A percentile compares a stretch with the other conserved stretches of the same genome.
These are phyloP conservation scores for Volucella zonaria DNA, from an alignment of 2,888 invertebrate species.

Conservation along the genomic window DNA sequence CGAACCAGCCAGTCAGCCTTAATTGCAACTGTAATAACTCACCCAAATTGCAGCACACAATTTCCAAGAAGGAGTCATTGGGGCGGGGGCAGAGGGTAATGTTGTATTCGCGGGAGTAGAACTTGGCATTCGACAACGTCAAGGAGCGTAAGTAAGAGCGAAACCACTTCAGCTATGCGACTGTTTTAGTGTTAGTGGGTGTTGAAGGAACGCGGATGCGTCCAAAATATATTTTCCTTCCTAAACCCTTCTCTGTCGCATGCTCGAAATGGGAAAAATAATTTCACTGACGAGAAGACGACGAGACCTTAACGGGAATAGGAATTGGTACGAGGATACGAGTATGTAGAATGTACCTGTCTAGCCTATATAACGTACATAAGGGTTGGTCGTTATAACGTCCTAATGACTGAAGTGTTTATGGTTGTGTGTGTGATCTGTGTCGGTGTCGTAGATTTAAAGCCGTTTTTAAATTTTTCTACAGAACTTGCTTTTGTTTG, in stretches of 20 bases:
- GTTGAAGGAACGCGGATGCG: constrained; percentile 64
- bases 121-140: constrained; percentile 70
- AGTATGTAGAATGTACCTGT: constrained; percentile 46
- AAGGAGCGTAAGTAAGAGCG: constrained; percentile 70
- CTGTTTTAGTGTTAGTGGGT: constrained; percentile 63
- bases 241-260: neutral
- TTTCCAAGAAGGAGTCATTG: constrained; percentile 20
- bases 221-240: constrained; percentile 39
- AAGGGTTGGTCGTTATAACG: constrained; percentile 64
- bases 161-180: constrained; percentile 62
- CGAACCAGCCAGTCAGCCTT: constrained; percentile 70
- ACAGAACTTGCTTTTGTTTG: neutral
- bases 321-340: no score
- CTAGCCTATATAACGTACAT: constrained; percentile 72
- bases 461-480: constrained; percentile 52
- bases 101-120: constrained; percentile 26
- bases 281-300: constrained; percentile 60
- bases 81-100: neutral
- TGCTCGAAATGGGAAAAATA: constrained; percentile 52
- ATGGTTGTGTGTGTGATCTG: constrained; percentile 3
- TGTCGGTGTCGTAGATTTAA: constrained; percentile 43
- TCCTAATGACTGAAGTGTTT: constrained; percentile 62
- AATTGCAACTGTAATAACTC: constrained; percentile 74
- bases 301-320: constrained; percentile 57
- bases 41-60: constrained; percentile 70